A percentile compares a stretch with the other conserved stretches of the same genome.
Conservation (phyloP, 2,888 invertebrate genomes). For the Aporophyla nigra region DNA sequence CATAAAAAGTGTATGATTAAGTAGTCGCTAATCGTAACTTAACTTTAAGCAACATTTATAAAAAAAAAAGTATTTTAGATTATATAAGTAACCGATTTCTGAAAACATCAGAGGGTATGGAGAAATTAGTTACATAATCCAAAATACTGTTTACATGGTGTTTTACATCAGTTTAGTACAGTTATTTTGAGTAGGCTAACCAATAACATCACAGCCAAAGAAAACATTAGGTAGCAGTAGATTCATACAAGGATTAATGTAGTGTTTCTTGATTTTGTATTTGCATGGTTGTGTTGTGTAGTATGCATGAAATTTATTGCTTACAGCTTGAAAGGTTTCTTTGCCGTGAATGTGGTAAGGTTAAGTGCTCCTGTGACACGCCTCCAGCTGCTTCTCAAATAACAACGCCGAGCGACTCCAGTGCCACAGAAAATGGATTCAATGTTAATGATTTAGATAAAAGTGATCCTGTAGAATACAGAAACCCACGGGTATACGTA, state of each 20-base stretch:
- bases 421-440: slow-evolving; percentile 59
- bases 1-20: not conserved
- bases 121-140: not conserved
- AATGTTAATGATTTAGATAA: slow-evolving; percentile 65
- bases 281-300: slow-evolving; percentile 88
- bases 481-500: slow-evolving; percentile 73
- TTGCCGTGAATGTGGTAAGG: slow-evolving; percentile 93
- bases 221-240: slow-evolving; percentile 31
- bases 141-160: not conserved
- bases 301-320: slow-evolving; percentile 92
- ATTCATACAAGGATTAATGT: slow-evolving; percentile 45
- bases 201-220: slow-evolving; percentile 19
- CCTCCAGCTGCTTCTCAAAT: slow-evolving; percentile 69
- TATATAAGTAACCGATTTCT: no score
- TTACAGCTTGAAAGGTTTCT: slow-evolving; percentile 94
- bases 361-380: slow-evolving; percentile 92
- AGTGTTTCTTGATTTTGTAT: slow-evolving; percentile 61
- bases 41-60: not conserved
- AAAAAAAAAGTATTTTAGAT: no score
- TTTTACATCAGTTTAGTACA: slow-evolving; percentile 1
- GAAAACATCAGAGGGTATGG: not conserved
- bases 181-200: not conserved
- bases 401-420: slow-evolving; percentile 62
- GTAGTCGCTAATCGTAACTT: not conserved
- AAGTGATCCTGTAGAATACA: slow-evolving; percentile 78